Percentiles rank a stretch among this genome's conserved stretches.
Conservation (phyloP, 2,113 vertebrate species). For the Tragelaphus buxtoni region DNA sequence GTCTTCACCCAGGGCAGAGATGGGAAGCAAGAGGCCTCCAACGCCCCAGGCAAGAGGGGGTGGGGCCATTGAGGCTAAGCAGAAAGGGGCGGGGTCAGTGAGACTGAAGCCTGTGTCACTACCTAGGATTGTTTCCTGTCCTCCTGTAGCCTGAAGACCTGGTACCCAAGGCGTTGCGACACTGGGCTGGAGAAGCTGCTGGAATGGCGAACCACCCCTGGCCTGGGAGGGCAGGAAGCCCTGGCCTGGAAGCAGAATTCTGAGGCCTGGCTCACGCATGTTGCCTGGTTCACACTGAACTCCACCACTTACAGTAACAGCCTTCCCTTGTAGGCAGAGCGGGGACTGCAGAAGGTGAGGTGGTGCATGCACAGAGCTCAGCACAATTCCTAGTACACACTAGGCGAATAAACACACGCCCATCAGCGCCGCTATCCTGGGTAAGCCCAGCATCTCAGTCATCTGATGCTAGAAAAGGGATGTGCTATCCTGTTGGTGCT, state of each 20-base stretch:
- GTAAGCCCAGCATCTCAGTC: neutral
- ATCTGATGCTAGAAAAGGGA: neutral
- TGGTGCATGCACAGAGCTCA: accelerated
- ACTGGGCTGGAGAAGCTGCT: neutral
- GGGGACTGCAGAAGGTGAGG: neutral
- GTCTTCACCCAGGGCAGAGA: neutral
- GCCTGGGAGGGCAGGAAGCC: neutral
- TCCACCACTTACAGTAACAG: neutral
- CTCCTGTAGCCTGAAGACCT: neutral
- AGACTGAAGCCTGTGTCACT: neutral
- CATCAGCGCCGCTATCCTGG: neutral
- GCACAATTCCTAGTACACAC: neutral
- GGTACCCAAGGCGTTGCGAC: no score
- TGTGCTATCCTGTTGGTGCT: neutral
- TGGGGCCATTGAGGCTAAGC: neutral
- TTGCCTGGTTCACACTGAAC: neutral
- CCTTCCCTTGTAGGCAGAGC: neutral
- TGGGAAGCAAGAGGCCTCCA: neutral
- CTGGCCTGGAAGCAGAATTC: neutral
- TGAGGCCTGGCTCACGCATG: neutral
- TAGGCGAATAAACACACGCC: neutral
- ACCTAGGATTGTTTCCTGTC: neutral
- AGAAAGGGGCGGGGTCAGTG: accelerated
- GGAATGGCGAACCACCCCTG: neutral
- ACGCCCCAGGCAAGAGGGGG: neutral